Base-by-base conservation (phyloP, 2,113 vertebrate genomes). In the Columbina picui region DNA sequence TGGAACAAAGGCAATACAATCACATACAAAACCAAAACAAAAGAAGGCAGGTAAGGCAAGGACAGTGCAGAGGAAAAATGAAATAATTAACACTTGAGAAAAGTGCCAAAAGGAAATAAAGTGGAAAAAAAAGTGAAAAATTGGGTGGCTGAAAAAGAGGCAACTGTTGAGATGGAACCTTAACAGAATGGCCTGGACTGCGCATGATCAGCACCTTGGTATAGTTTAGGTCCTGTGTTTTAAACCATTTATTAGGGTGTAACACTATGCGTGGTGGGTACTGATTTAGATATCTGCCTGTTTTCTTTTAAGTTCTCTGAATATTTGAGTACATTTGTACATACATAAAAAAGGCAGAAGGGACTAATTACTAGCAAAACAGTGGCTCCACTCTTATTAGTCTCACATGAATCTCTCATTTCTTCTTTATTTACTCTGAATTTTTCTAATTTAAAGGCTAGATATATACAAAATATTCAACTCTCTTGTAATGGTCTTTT, bases 1-100 rank as follows among this genome's bases (percentile, higher is more conserved):
- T 96, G 88, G 82, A 97, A 97, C 96, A 97, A 97, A 97, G 71
- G 87, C 87, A 88, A 97, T 65, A 97, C 69, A 96, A 75, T 89
- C 77, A 96, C 84, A 96, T 53, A 96, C 69, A 94, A 93, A 95
- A 97, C 52, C 79, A 70, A 94, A 97, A 39, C 32, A 73, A 87
- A 93, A 79, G 79, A 95, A 94, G 91, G 90, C 81, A 93, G 92
- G 85, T 96, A 96, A 98, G 89, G 91, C 71, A 96, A 97, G 81
- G 79, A 93, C 67, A 95, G 75, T 90, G 88, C 84, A 91, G 47
- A 97, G 84, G 49, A 84, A 73, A 94, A 95, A 90, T 19, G 1
- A 90, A 93, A 90, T 43, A 96, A 73, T 92, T 64, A 88, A 75
- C 65, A 45, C 45, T 87, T 96, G 27, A 94, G 78, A 94, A 96